phyloP scores from a whole-genome alignment of 2,113 vertebrate species.

The Vimba vimba region DNA sequence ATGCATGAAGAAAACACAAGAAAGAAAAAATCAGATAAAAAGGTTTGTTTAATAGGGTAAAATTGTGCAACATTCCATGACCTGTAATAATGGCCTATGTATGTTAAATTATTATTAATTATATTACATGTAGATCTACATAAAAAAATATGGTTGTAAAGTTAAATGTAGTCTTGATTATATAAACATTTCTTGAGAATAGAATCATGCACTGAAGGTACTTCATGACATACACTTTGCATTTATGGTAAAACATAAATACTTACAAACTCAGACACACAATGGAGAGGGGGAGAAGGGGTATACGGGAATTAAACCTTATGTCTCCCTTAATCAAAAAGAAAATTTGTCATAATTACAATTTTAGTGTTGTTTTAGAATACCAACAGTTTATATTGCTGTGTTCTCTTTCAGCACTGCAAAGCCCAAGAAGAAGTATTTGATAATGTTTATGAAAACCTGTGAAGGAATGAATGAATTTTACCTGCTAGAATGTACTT shows the following conservation, averaged over 20 bases:
- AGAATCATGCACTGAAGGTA: neutral
- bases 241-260: neutral
- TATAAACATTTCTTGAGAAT: neutral
- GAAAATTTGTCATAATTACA: neutral
- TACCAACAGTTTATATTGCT: slow-evolving; percentile 22
- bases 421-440: slow-evolving; percentile 50
- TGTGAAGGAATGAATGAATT: slow-evolving; percentile 55
- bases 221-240: neutral
- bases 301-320: neutral
- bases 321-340: neutral
- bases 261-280: neutral
- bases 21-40: slow-evolving; percentile 8
- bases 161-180: neutral
- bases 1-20: slow-evolving; percentile 29
- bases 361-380: neutral
- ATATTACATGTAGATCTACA: neutral
- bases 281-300: too few species aligned
- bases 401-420: slow-evolving; percentile 57
- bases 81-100: neutral
- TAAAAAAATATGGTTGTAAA: neutral
- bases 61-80: neutral
- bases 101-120: neutral
- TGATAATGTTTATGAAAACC: slow-evolving; percentile 77
- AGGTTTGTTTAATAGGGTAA: slow-evolving; percentile 52
- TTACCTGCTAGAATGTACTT: neutral